phyloP scores from a whole-genome alignment of 1,140 invertebrate genomes.

The Drosophila sp. region DNA sequence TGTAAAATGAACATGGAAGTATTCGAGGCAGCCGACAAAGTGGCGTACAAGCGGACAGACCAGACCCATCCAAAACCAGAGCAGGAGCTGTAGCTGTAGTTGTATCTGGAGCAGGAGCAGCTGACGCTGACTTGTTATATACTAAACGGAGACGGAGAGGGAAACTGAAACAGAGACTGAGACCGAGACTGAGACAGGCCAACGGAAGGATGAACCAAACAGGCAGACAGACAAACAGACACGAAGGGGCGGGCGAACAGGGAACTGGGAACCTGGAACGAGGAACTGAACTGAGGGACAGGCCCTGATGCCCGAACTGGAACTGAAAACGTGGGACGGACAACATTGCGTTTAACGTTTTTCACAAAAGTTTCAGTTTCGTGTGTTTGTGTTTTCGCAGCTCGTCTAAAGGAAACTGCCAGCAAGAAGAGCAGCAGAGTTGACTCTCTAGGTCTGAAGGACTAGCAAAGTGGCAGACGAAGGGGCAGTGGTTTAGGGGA shows the following conservation, averaged over 20 bases:
- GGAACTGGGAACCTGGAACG: constrained; percentile 22
- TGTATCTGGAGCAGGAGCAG: constrained; percentile 60
- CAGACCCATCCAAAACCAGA: constrained; percentile 22
- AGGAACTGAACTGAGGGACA: constrained; percentile 34
- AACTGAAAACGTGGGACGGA: constrained; percentile 41
- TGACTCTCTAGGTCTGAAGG: constrained; percentile 37
- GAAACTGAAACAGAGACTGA: constrained; percentile 33
- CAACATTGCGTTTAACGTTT: constrained; percentile 78
- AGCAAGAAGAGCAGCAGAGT: constrained; percentile 49
- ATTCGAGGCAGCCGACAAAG: constrained; percentile 81
- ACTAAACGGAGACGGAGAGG: constrained; percentile 63
- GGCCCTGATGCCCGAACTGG: constrained; percentile 47
- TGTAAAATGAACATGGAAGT: constrained; percentile 84
- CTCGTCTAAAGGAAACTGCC: constrained; percentile 63
- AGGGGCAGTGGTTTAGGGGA: no score
- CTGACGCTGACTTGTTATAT: constrained; percentile 82
- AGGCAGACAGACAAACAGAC: constrained; percentile 46
- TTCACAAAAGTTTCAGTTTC: constrained; percentile 79
- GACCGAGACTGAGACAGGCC: constrained; percentile 51
- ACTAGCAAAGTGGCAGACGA: neutral
- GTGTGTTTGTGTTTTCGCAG: constrained; percentile 60
- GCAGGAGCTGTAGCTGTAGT: constrained; percentile 20
- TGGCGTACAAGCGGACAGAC: constrained; percentile 51
- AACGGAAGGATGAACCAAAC: constrained; percentile 78
- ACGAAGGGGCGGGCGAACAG: constrained; percentile 34